A percentile compares a stretch with the other conserved stretches of the same genome.
Evolutionary conservation across 2,113 vertebrate genomes (phyloP).

Genomic region (Gasterosteus nipponicus): DNA sequence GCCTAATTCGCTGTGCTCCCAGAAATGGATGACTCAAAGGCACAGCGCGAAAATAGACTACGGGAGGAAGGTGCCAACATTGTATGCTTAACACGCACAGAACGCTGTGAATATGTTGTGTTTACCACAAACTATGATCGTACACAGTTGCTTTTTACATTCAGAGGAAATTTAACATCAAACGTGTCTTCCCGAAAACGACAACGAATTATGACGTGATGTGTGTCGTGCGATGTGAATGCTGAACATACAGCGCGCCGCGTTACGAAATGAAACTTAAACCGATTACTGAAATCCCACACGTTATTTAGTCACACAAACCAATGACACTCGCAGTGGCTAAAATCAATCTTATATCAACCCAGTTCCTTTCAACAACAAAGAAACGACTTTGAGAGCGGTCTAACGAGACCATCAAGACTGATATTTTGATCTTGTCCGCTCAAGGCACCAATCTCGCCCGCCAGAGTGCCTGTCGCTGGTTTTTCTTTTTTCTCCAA

Average conservation of each 20-base stretch:
- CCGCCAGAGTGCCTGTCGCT: constrained; percentile 36
- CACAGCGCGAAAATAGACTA: constrained; percentile 79
- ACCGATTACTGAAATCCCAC: constrained; percentile 24
- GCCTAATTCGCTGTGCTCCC: constrained; percentile 75
- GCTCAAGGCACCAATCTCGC: constrained; percentile 69
- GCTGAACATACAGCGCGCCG: constrained; percentile 12
- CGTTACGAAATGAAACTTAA: constrained; percentile 22
- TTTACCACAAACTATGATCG: constrained; percentile 47
- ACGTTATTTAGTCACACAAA: constrained; percentile 42
- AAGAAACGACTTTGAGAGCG: constrained; percentile 35
- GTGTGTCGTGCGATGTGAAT: too few relatives aligned
- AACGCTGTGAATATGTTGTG: constrained; percentile 31
- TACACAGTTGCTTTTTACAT: constrained; percentile 36
- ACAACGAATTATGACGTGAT: constrained; percentile 6
- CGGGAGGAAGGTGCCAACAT: constrained; percentile 71
- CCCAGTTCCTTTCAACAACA: constrained; percentile 2
- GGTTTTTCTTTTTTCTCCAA: constrained; percentile 33
- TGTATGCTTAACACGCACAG: constrained; percentile 42
- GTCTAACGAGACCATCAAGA: constrained; percentile 62
- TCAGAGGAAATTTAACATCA: constrained; percentile 23
- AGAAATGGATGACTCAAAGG: constrained; percentile 81
- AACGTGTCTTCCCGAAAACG: constrained; percentile 27
- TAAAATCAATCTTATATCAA: constrained; percentile 50
- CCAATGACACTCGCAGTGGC: constrained; percentile 21
- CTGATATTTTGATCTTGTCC: constrained; percentile 67